Conservation (phyloP, 2,113 vertebrate species). For the Rhea americana region DNA sequence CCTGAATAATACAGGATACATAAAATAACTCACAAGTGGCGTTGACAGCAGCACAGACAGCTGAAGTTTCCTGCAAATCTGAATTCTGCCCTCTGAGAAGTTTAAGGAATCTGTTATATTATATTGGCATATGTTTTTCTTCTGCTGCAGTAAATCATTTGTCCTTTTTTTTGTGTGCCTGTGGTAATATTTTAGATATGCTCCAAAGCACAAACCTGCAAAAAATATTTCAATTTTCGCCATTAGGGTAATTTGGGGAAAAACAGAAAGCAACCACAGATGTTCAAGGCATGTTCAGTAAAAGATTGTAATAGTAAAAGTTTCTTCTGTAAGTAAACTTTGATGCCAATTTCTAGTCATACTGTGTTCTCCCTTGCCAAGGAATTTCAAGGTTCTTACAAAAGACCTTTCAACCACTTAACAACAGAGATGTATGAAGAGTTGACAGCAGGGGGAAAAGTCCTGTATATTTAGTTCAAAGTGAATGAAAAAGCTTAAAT, state of each 20-base stretch:
- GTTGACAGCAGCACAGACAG: not conserved
- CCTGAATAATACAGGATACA: not conserved
- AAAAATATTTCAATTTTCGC: not conserved
- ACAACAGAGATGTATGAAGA: not conserved
- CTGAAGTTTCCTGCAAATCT: not conserved
- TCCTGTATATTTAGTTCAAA: not conserved
- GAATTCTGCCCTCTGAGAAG: not conserved
- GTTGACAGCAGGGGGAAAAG: not conserved
- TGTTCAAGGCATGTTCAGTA: not conserved
- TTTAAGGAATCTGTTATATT: not conserved
- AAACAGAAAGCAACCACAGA: not conserved
- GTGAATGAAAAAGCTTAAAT: not conserved
- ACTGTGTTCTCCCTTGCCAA: not conserved
- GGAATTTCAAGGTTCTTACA: not conserved
- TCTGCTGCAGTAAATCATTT: not conserved
- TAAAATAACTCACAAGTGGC: not conserved
- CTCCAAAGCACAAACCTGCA: not conserved
- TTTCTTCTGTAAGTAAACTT: not conserved
- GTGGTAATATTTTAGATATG: not conserved
- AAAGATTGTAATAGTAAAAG: not conserved
- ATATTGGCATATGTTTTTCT: not conserved
- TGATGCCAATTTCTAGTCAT: not conserved
- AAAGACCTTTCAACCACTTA: not conserved
- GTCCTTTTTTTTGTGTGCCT: not conserved
- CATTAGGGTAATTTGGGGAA: not conserved